A percentile compares a stretch with the other conserved stretches of the same genome.
Conservation (phyloP, 2,888 invertebrate species). For the Iphiclides podalirius region DNA sequence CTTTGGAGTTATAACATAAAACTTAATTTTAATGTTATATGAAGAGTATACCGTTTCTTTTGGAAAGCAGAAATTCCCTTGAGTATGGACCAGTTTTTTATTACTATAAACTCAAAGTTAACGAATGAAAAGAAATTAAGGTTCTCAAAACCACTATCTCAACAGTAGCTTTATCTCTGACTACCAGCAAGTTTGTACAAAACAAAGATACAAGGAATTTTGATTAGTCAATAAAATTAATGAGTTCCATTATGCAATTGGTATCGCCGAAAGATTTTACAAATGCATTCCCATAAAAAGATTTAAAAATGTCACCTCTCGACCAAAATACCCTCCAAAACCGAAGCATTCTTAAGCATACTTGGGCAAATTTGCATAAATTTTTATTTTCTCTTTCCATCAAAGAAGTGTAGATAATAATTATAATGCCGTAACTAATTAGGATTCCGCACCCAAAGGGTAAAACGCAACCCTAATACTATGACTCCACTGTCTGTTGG, state of each 20-base stretch:
- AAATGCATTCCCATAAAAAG: conserved; percentile 8
- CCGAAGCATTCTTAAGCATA: too few species aligned
- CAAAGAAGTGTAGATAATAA: too few species aligned
- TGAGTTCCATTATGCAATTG: conserved; percentile 15
- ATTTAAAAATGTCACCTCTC: conserved; percentile 14
- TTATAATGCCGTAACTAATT: too few species aligned
- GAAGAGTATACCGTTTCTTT: background rate
- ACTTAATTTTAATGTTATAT: background rate
- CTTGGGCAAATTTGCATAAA: too few species aligned
- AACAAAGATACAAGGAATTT: conserved; percentile 20
- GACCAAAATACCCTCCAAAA: background rate
- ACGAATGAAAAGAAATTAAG: background rate
- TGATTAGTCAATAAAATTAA: conserved; percentile 28
- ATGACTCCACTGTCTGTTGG: too few species aligned
- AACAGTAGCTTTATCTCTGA: background rate
- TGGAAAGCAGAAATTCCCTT: background rate
- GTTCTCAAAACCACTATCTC: background rate
- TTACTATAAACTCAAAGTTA: background rate
- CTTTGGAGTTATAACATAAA: background rate
- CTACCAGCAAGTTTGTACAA: conserved; percentile 2
- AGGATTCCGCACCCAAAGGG: too few species aligned
- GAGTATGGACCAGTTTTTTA: too few species aligned
- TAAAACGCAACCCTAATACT: too few species aligned
- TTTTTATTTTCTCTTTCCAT: too few species aligned
- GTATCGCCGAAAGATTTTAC: conserved; percentile 11